Evolutionary conservation across 1,140 invertebrate genomes (phyloP), one percentile per base, ranked within the genome.

Genomic region (Tribolium madens): DNA sequence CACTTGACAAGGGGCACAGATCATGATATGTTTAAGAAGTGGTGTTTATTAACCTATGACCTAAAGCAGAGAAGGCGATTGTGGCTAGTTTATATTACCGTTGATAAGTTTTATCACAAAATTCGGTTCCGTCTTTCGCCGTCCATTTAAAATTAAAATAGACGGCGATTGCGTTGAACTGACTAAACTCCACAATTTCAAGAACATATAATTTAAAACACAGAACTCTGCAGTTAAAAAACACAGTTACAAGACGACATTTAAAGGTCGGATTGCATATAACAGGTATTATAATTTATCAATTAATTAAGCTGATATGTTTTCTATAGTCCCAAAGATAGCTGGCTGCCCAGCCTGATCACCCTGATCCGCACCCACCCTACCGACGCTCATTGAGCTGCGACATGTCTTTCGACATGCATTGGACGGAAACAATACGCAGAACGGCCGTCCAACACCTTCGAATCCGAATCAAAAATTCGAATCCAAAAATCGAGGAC

Each of bases 11-110:
- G 86, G 86, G 86, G 86, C 86, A 86, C 86, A 86, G 84, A 86
- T 86, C 85, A 86, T 86, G 86, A 86, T 86, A 86, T 86, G 86
- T 86, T 86, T 86, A 85, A 85, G 86, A 84, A 86, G 83, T 85
- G 85, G 85, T 86, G 83, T 85, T 85, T 86, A 80, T 84, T 81
- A 83, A 81, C 83, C 84, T 85, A 85, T 85, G 79, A 84, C 80
- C 84, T 86, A 86, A 86, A 85, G 85, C 85, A 86, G 84, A 86
- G 85, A 86, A 86, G 85, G 85, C 85, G 84, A 84, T 84, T 85
- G 84, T 85, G 85, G 85, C 84, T 85, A 86, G 84, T 85, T 85
- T 81, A 83, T 81, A 83, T 78, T 83, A 84, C 84, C 84, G 83
- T 85, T 84, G 83, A 85, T 84, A 85, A 81, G 75, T 81, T 79